Evolutionary conservation across 92 coral and sea anemone species (phyloP), one percentile per base, ranked within the genome.

Genomic region (Heteractis magnifica): DNA sequence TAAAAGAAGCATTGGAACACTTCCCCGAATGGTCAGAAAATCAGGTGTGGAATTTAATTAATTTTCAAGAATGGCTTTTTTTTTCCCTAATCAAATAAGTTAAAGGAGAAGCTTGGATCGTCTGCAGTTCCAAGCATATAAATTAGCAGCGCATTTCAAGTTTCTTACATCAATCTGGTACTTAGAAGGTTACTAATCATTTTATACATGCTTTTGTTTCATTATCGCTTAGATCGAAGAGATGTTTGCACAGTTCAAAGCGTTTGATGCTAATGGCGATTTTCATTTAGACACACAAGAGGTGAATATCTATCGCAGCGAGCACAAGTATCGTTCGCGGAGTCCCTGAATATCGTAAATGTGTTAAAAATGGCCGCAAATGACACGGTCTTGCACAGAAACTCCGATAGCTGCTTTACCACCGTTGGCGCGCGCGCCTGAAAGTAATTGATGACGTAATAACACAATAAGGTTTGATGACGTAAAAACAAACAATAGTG

Each of bases 21-120:
- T 96, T 96, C 71, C 99, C 99, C 1, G 99, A 94, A 77, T 90
- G 97, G 94, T 79, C 90, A 18, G 93, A 91, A 78, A 77, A 90
- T 71, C 97, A 94, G 90, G 99, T 96, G 26, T 10, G 73, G 65
- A 15, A 15, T 4, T 8, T 15, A 4, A 1, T 59, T 4, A 19
- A 59, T 59, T 12, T 15, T 59, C 4, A 59, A 2, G 4, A 0
- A 0, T 13, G 18, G n/a, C 14, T 3, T 59, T 6, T 12, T 11
- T 62, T 6, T 0, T 12, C 13, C 0, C 62, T 56, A 34, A 34
- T 34, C 44, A 34, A 34, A 34, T 34, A 34, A 34, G 44, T 34
- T 34, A 34, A 34, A 34, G 3, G 44, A 34, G 44, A 34, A 34
- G 44, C 44, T 1, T 34, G 44, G 44, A 34, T 2, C 44, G 44